phyloP scores from a whole-genome alignment of 2,888 invertebrate genomes.

The Netelia fuscicornis region DNA sequence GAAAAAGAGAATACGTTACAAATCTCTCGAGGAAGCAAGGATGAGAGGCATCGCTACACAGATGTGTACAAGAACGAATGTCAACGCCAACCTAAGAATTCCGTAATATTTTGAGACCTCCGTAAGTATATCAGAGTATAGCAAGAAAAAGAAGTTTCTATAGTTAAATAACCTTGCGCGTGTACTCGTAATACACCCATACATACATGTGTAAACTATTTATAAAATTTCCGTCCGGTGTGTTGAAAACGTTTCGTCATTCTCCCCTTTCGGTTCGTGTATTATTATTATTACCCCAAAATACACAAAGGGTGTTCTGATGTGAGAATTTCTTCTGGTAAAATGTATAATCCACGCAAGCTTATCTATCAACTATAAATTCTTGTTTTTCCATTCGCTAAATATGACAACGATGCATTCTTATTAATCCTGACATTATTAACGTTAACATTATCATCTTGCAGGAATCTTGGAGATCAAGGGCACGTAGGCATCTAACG shows the following conservation, averaged over 20 bases:
- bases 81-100: constrained; percentile 21
- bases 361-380: not conserved
- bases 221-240: constrained; percentile 70
- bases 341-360: not conserved
- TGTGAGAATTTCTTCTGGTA: constrained; percentile 11
- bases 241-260: constrained; percentile 59
- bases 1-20: too few relatives aligned
- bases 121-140: constrained; percentile 37
- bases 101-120: constrained; percentile 69
- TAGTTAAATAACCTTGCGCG: constrained; percentile 77
- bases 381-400: not conserved
- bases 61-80: not conserved
- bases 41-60: not conserved
- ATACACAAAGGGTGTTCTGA: constrained; percentile 67
- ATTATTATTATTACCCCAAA: constrained; percentile 73
- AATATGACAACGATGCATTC: not conserved
- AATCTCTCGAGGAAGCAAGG: too few relatives aligned
- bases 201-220: constrained; percentile 73
- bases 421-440: not conserved
- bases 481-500: not conserved
- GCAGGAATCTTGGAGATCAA: not conserved
- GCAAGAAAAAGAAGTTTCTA: constrained; percentile 61
- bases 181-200: constrained; percentile 72
- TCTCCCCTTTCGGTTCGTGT: constrained; percentile 10
- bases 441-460: not conserved